These are phyloP conservation scores for Eulithis testata DNA, from an alignment of 2,888 invertebrate genomes.

Conservation along the genomic window DNA sequence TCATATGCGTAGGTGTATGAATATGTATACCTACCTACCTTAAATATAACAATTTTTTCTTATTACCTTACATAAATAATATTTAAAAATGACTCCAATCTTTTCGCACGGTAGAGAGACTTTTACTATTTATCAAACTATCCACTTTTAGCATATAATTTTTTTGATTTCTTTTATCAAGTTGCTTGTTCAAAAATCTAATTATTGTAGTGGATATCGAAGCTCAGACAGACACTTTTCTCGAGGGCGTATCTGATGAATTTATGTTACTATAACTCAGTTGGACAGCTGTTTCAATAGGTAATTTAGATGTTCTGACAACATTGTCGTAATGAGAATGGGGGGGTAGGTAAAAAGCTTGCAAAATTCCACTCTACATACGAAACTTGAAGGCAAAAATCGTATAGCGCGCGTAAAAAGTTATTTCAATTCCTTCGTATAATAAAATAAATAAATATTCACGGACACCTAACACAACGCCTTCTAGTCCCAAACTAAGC, in stretches of 20 bases:
- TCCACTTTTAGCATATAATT: background rate
- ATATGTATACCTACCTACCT: background rate
- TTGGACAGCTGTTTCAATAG: slow-evolving; percentile 73
- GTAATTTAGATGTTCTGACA: slow-evolving; percentile 82
- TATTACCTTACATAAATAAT: background rate
- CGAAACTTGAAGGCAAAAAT: background rate
- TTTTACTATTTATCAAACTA: too few species aligned
- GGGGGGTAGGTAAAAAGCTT: slow-evolving; percentile 33
- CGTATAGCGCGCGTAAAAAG: background rate
- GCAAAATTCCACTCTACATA: background rate
- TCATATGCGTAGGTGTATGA: slow-evolving; percentile 17
- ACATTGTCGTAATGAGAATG: slow-evolving; percentile 81
- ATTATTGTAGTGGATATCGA: slow-evolving; percentile 30
- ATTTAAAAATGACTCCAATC: background rate
- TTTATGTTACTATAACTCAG: slow-evolving; percentile 83
- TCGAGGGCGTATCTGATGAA: slow-evolving; percentile 71
- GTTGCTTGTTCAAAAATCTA: slow-evolving; percentile 17
- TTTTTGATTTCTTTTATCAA: slow-evolving; percentile 3
- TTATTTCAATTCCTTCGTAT: background rate
- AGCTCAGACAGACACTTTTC: slow-evolving; percentile 30
- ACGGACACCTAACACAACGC: too few species aligned
- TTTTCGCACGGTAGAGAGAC: background rate
- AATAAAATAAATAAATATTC: too few species aligned
- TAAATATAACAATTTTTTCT: background rate
- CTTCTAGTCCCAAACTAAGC: too few species aligned